Conservation (phyloP, 2,888 invertebrate genomes). For the Synergus laeviventris region DNA sequence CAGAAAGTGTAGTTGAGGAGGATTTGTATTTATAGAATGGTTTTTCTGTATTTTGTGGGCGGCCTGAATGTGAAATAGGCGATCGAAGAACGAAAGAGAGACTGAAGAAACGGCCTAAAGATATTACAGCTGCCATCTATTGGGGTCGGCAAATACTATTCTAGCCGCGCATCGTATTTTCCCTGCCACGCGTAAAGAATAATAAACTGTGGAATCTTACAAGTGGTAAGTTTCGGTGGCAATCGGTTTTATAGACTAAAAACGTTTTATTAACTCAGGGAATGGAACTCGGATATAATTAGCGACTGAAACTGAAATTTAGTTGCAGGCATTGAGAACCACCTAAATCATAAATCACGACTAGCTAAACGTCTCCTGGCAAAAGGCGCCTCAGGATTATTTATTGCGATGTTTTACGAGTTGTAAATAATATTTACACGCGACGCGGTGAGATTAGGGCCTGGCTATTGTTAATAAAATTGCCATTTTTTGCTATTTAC, state of each 20-base stretch:
- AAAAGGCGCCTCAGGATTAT: conserved; percentile 29
- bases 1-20: background rate
- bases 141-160: conserved; percentile 68
- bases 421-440: conserved; percentile 39
- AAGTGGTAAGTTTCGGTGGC: conserved; percentile 44
- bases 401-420: conserved; percentile 34
- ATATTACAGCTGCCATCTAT: conserved; percentile 75
- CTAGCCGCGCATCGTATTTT: conserved; percentile 53
- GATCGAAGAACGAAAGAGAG: conserved; percentile 22
- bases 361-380: conserved; percentile 32
- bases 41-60: too few species aligned
- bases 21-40: background rate
- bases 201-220: conserved; percentile 38
- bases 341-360: conserved; percentile 32
- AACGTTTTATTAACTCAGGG: conserved; percentile 21
- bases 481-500: background rate
- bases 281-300: conserved; percentile 38
- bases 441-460: conserved; percentile 29
- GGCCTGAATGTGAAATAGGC: background rate
- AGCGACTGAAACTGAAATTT: conserved; percentile 37
- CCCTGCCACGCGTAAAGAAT: conserved; percentile 6
- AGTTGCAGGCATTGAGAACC: conserved; percentile 23
- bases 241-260: conserved; percentile 38
- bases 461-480: conserved; percentile 34
- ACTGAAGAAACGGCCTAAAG: conserved; percentile 62